phyloP scores from a whole-genome alignment of 2,888 invertebrate genomes.

The Eupithecia insigniata region DNA sequence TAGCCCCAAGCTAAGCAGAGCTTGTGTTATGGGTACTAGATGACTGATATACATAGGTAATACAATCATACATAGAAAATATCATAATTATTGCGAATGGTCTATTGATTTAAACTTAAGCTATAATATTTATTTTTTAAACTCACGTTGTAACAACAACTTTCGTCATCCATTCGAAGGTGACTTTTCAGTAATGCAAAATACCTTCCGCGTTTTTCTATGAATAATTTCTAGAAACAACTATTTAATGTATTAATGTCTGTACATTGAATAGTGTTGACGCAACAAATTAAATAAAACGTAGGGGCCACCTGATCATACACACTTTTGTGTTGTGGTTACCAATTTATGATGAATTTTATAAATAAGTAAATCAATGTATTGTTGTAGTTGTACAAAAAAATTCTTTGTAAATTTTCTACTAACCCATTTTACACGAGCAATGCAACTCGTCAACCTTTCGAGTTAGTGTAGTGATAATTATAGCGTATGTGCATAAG shows the following conservation, averaged over 20 bases:
- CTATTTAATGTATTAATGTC: no score
- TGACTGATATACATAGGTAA: no score
- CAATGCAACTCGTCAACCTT: no score
- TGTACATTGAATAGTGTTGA: neutral
- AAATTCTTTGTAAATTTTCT: neutral
- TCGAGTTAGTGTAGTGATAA: no score
- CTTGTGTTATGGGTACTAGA: no score
- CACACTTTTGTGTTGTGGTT: neutral
- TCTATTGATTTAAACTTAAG: neutral
- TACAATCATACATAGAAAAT: no score
- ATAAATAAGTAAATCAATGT: neutral
- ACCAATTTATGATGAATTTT: neutral
- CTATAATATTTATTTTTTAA: no score
- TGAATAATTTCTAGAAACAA: neutral
- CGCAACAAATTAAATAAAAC: neutral
- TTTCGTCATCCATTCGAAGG: neutral
- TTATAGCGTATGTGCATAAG: no score
- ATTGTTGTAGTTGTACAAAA: neutral
- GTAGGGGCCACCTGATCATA: neutral
- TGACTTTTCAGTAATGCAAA: neutral
- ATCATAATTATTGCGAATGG: neutral
- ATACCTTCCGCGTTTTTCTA: constrained; percentile 2
- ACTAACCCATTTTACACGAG: no score
- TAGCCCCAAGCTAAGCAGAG: no score
- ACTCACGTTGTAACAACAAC: constrained; percentile 1